Evolutionary conservation across 35 echinoderm and acorn worm species (phyloP), one percentile per base, ranked within the genome.

Genomic region (Stichopus chloronotus): DNA sequence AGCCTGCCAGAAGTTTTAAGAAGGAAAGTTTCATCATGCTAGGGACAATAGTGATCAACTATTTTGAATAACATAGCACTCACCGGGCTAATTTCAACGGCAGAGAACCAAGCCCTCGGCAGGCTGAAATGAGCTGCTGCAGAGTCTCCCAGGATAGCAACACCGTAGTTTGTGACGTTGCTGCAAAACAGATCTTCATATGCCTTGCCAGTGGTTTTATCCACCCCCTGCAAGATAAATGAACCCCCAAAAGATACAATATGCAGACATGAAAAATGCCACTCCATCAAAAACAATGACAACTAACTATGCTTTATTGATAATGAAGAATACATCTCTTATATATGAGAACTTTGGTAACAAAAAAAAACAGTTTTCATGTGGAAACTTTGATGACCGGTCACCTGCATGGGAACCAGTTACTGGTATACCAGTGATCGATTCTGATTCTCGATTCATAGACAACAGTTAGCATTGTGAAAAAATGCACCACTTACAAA

Each of bases 41-140:
- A 43, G 3, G 30, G 3, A 43, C 30, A 43, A 43, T 43, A 43
- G 30, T 43, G 30, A 43, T 43, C 30, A 43, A 43, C 1, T 43
- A 43, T 43, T 43, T 43, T 43, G 30, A 43, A 3, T 43, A 43
- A 43, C 0, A 43, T 43, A 43, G 3, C 25, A 90, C 81, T 81
- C 84, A 98, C 96, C 88, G 90, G 23, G 53, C 81, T 94, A 5
- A 98, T 68, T 90, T 98, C 88, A 22, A 94, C 58, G 8, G 96
- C 94, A 4, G 96, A 95, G 6, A 98, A 19, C 96, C 96, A 98
- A 13, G 95, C 94, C 72, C 53, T 65, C 8, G 96, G 96, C 9
- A 98, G 90, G 57, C 92, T 92, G 61, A 97, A 98, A 84, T 98
- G 96, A 21, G 96, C 96, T 57, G 85, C 90, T 4, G 96, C 96